These are phyloP conservation scores for Periphyllus acericola DNA, from an alignment of 2,888 invertebrate species.

Conservation along the genomic window DNA sequence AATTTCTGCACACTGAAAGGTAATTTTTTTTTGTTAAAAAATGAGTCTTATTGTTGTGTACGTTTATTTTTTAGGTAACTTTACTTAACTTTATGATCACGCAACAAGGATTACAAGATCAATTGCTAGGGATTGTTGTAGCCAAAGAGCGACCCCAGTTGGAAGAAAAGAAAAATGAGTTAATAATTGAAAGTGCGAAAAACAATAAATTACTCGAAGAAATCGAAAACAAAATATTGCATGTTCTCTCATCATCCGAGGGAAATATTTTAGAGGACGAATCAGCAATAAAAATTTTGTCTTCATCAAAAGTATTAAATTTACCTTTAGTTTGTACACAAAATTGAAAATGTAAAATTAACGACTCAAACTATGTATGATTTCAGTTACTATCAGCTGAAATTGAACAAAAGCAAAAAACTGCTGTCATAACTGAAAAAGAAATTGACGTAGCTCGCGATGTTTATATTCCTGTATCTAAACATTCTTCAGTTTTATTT, in stretches of 20 bases:
- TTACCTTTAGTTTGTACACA: conserved; percentile 8
- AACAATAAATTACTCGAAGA: conserved; percentile 90
- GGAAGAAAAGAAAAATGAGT: conserved; percentile 91
- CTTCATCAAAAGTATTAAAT: conserved; percentile 79
- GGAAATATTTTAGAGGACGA: conserved; percentile 96
- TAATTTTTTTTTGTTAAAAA: neutral
- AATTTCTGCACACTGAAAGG: too few relatives aligned
- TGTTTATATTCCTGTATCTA: conserved; percentile 88
- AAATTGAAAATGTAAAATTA: conserved; percentile 12
- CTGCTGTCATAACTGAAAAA: conserved; percentile 82
- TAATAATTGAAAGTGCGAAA: conserved; percentile 89
- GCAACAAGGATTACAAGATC: conserved; percentile 90
- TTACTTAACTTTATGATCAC: conserved; percentile 96
- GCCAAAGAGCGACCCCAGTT: conserved; percentile 90
- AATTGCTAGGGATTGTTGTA: conserved; percentile 85
- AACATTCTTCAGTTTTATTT: conserved; percentile 86
- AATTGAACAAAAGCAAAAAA: conserved; percentile 87
- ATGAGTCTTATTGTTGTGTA: neutral
- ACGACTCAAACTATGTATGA: conserved; percentile 15
- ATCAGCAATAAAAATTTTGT: conserved; percentile 89
- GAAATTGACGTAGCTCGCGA: conserved; percentile 89
- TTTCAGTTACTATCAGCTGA: conserved; percentile 78
- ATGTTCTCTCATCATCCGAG: conserved; percentile 87
- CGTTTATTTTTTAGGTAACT: conserved; percentile 73
- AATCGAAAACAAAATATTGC: conserved; percentile 92